These are phyloP conservation scores for mouse (Mus musculus) DNA, from an alignment of 2,113 vertebrate species.

Conservation along the genomic window DNA sequence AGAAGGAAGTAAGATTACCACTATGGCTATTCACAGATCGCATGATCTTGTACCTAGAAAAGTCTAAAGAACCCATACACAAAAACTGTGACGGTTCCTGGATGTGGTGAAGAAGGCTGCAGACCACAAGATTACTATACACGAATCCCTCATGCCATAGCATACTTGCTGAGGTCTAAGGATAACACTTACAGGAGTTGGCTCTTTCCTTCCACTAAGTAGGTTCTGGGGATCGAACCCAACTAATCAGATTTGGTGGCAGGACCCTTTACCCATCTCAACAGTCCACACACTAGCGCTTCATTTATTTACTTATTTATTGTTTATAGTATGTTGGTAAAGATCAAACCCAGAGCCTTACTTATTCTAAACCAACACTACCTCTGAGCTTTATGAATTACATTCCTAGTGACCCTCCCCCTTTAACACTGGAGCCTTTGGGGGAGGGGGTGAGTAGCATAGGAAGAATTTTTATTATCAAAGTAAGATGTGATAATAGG, in stretches of 20 bases:
- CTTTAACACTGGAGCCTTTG: not conserved
- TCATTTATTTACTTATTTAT: not conserved
- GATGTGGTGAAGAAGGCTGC: not conserved
- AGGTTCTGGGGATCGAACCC: not conserved
- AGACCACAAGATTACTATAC: not conserved
- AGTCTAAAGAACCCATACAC: not conserved
- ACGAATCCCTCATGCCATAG: not conserved
- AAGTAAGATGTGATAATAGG: not conserved
- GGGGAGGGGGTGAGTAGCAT: not conserved
- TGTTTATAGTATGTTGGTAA: not conserved
- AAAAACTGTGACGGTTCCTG: not conserved
- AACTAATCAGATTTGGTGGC: not conserved
- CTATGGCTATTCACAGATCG: not conserved
- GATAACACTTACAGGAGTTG: not conserved
- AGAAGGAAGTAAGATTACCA: not conserved
- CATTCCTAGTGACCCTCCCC: not conserved
- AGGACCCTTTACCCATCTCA: no score
- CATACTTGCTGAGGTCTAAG: not conserved
- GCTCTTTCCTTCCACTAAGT: not conserved
- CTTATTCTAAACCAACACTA: not conserved
- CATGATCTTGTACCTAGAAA: not conserved
- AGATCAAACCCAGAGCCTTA: not conserved
- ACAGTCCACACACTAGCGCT: not conserved
- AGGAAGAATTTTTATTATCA: not conserved
- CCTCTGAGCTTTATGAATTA: not conserved